These are phyloP conservation scores for Agapostemon virescens DNA, from an alignment of 2,888 invertebrate species.

Conservation along the genomic window DNA sequence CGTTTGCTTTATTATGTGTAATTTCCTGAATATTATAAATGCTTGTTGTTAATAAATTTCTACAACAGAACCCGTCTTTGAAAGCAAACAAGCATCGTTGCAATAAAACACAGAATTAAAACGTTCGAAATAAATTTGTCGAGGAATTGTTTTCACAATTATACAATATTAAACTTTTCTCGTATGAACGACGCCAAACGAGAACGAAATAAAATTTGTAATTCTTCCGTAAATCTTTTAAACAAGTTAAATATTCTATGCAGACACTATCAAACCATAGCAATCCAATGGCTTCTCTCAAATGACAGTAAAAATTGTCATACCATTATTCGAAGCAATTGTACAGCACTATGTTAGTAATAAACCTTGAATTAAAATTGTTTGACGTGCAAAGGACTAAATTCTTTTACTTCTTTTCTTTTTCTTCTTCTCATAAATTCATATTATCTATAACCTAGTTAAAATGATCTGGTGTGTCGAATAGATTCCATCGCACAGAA, in stretches of 20 bases:
- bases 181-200: background rate
- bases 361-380: too few species aligned
- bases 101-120: background rate
- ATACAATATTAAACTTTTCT: background rate
- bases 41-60: background rate
- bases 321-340: too few species aligned
- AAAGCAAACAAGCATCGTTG: background rate
- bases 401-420: too few species aligned
- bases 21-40: background rate
- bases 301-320: too few species aligned
- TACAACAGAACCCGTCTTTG: background rate
- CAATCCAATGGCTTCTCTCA: too few species aligned
- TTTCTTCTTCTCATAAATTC: background rate
- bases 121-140: background rate
- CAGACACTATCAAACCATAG: too few species aligned
- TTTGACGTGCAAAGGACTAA: too few species aligned
- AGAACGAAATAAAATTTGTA: background rate
- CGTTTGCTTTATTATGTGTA: background rate
- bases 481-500: background rate
- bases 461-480: background rate
- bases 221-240: background rate
- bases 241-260: too few species aligned
- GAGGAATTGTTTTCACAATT: background rate
- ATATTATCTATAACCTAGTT: background rate
- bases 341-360: too few species aligned